Evolutionary conservation across 2,888 invertebrate species (phyloP).

Genomic region (Sicus ferrugineus): DNA sequence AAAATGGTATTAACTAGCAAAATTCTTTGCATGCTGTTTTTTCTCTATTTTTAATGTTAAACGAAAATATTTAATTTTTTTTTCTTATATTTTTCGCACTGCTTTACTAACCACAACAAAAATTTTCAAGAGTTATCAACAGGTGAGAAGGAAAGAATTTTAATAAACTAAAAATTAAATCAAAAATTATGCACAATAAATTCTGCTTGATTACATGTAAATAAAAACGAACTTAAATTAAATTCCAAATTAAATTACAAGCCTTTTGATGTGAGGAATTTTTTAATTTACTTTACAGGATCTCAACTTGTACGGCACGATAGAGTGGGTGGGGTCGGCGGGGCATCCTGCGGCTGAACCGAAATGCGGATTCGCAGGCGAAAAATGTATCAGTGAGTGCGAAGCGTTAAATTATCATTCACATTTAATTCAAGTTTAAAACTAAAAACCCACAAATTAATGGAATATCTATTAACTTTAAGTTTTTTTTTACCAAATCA

Average conservation of each 20-base stretch:
- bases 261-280: slow-evolving; percentile 47
- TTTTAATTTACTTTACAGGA: slow-evolving; percentile 68
- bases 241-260: slow-evolving; percentile 65
- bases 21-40: too few relatives aligned
- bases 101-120: slow-evolving; percentile 23
- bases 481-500: not conserved
- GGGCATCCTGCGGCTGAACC: slow-evolving; percentile 85
- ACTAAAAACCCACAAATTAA: not conserved
- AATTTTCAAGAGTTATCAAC: slow-evolving; percentile 40
- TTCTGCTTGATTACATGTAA: not conserved
- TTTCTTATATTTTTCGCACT: slow-evolving; percentile 13
- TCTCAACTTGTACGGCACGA: slow-evolving; percentile 74
- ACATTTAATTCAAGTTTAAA: not conserved
- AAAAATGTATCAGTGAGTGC: slow-evolving; percentile 87
- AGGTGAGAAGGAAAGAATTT: slow-evolving; percentile 36
- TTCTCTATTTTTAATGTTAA: not conserved
- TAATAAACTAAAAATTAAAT: slow-evolving; percentile 6
- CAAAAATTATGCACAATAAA: not conserved
- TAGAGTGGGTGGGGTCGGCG: slow-evolving; percentile 79
- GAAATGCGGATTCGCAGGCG: slow-evolving; percentile 87
- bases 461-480: not conserved
- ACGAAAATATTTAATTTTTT: not conserved
- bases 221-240: not conserved
- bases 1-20: too few relatives aligned
- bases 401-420: not conserved